Percentiles rank a stretch among this genome's conserved stretches.
These are phyloP conservation scores for Mustelus asterias DNA, from an alignment of 2,113 vertebrate species.

Conservation along the genomic window DNA sequence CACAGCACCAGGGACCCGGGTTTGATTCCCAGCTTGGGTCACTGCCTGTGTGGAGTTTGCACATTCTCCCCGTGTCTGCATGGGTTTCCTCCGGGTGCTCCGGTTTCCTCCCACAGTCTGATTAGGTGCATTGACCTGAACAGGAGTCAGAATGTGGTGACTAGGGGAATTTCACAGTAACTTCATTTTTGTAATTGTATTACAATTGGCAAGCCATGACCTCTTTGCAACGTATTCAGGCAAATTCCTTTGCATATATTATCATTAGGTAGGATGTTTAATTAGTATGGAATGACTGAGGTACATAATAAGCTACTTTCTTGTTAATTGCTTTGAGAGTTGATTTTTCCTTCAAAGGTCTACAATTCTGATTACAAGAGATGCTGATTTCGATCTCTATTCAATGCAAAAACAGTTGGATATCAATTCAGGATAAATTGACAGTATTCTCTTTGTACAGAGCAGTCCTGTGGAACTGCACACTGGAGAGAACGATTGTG, in stretches of 20 bases:
- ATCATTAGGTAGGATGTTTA: neutral
- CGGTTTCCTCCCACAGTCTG: too few relatives aligned
- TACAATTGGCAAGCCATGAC: neutral
- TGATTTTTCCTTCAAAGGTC: neutral
- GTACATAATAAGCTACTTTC: neutral
- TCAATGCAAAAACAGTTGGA: neutral
- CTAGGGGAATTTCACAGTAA: too few relatives aligned
- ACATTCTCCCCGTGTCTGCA: too few relatives aligned
- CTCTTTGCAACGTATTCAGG: neutral
- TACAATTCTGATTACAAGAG: neutral
- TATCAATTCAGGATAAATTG: neutral
- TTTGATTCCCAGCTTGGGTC: too few relatives aligned
- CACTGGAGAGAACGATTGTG: neutral
- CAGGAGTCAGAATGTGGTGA: too few relatives aligned
- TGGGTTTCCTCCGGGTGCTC: too few relatives aligned
- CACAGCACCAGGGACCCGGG: too few relatives aligned
- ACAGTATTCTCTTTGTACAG: neutral
- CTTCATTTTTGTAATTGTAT: neutral
- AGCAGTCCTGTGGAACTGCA: neutral
- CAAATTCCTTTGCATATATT: neutral
- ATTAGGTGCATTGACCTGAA: too few relatives aligned
- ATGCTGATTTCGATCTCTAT: neutral
- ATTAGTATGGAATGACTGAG: neutral
- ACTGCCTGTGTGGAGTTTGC: too few relatives aligned
- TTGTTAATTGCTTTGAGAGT: neutral